A percentile compares a stretch with the other conserved stretches of the same genome.
These are phyloP conservation scores for Genyomyrus donnyi DNA, from an alignment of 2,113 vertebrate genomes.

Conservation along the genomic window DNA sequence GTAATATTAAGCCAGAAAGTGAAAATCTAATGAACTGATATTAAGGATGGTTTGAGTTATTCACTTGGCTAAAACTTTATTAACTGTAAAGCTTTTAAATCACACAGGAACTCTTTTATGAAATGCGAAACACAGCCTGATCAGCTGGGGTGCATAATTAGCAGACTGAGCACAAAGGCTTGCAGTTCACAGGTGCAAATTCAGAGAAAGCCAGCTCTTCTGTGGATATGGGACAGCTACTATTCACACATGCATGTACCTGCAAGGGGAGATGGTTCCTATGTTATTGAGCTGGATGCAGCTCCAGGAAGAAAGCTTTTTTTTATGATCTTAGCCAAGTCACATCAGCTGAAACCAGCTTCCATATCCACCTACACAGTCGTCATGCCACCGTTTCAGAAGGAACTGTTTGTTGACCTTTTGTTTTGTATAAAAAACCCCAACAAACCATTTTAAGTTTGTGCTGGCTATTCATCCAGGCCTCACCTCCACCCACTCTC, in stretches of 20 bases:
- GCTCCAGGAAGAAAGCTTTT: neutral
- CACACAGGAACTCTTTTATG: neutral
- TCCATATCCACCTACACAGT: neutral
- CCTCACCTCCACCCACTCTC: neutral
- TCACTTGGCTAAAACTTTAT: neutral
- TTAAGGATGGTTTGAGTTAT: neutral
- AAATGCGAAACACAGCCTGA: neutral
- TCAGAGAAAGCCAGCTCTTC: neutral
- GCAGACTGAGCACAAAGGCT: neutral
- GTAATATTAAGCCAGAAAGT: neutral
- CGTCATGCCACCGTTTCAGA: neutral
- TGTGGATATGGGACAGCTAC: neutral
- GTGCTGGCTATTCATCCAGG: neutral
- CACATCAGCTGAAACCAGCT: neutral
- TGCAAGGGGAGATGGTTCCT: neutral
- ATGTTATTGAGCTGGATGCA: neutral
- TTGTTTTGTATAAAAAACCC: neutral
- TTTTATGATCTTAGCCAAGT: neutral
- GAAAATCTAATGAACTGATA: neutral
- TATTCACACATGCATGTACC: neutral
- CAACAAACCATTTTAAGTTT: neutral
- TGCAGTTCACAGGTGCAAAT: neutral
- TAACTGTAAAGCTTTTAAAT: neutral
- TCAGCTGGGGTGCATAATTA: neutral
- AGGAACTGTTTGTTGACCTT: neutral